Base-by-base conservation (phyloP, 2,888 invertebrate genomes). In the Phytoseiulus persimilis region DNA sequence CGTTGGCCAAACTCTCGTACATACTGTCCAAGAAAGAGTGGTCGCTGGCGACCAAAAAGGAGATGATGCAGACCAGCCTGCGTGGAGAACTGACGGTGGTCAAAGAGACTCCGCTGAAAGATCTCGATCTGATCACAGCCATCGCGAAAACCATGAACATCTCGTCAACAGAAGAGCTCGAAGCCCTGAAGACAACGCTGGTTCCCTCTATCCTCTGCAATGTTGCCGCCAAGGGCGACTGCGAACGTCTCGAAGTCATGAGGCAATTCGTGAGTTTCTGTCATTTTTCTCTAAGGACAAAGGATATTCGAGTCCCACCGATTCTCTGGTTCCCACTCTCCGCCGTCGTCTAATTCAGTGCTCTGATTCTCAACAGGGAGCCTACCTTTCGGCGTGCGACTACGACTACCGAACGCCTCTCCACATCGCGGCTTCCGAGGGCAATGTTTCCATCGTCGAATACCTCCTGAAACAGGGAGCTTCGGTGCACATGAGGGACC, bases 1-100 rank as follows among this genome's bases (percentile, higher is more conserved):
- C 98, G 0, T 94, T 98, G 14, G 95, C 96, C 0, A 99, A 99
- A 93, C 94, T 99, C 0, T 95, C 96, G 0, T 98, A 97, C 92
- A 96, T 98, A 0, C 93, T 98, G 33, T 95, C 96, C 0, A 96
- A 97, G 92, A 93, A 94, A 6, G 92, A 93, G 83, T 93, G 93
- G 93, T 91, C 92, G 83, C 32, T 92, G 87, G 92, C 93, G 83
- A 92, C 92, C 90, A 94, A 93, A 91, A 92, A 92, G 91, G 92
- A 92, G 95, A 95, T 96, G 95, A 95, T 97, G 94, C 94, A 94
- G 91, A 94, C 94, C 0, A 96, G 95, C 92, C 93, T 97, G 65
- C 94, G 97, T 89, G 97, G 97, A 0, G 97, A 97, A 92, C 92
- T 97, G 91, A 96, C 96, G 0, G 92, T 93, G 0, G 90, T 91